Base-by-base conservation (phyloP, 2,888 invertebrate species). In the Choreutis nemorana region DNA sequence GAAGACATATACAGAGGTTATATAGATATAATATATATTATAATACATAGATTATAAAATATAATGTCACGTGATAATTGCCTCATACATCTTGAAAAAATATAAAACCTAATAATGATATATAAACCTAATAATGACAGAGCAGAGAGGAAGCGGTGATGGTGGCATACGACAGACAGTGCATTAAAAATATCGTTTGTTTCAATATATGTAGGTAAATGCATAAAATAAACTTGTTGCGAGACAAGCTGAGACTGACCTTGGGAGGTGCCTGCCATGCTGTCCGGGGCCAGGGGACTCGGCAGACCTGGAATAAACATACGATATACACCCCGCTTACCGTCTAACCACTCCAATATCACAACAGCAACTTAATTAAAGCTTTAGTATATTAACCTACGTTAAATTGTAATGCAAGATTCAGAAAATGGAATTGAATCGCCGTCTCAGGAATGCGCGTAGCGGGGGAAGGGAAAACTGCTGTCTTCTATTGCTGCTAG, bases 231-330 rank as follows among this genome's bases (percentile, higher is more conserved):
- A 73, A 65, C 60, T 75, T 68, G 71, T 75, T 72, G 61, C 64
- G 67, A 67, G 46, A 66, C 65, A 78, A 77, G 78, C 75, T 46
- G 56, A 37, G 48, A 82, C 88, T 87, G 86, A 91, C 91, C 91
- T 90, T 91, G 91, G 53, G 91, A 91, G 56, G 91, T 90, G 61
- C 89, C 87, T 49, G 90, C 90, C 62, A 90, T 79, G 66, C 87
- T 88, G 70, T 90, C 90, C 35, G 83, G 81, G 40, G 80, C 68
- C 60, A 85, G 72, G 36, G 83, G 81, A 57, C 82, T 83, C 54
- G 64, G 67, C 55, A 85, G 75, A 70, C 84, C 85, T 85, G 83
- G 44, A 70, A 71, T 18, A 18, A 6, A 18, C n/a, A n/a, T n/a
- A n/a, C n/a, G n/a, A n/a, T n/a, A n/a, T n/a, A n/a, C n/a, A n/a